These are phyloP conservation scores for Oligia latruncula DNA, from an alignment of 2,888 invertebrate genomes.

Conservation along the genomic window DNA sequence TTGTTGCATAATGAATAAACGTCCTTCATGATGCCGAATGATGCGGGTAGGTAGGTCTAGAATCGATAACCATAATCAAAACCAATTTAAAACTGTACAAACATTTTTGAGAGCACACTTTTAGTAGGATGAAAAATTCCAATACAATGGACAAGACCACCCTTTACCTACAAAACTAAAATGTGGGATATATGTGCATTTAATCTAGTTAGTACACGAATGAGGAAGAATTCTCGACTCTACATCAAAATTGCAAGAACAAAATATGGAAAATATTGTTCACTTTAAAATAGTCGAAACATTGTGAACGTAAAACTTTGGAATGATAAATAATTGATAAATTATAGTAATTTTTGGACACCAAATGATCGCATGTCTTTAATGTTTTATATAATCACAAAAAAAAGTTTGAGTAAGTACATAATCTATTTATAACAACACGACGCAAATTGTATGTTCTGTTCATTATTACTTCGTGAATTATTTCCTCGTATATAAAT, in stretches of 20 bases:
- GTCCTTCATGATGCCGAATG: too few species aligned
- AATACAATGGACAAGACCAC: neutral
- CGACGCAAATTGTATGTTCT: conserved; percentile 22
- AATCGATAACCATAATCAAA: neutral
- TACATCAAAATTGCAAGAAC: neutral
- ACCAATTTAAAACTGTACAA: neutral
- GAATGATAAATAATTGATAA: neutral
- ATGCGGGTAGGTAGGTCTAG: neutral
- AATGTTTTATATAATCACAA: neutral
- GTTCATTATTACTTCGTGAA: conserved; percentile 14
- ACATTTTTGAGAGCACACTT: neutral
- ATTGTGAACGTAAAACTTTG: neutral
- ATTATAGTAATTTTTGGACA: neutral
- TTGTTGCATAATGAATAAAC: conserved; percentile 3
- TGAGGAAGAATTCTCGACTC: neutral
- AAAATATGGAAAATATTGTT: neutral
- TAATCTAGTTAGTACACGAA: neutral
- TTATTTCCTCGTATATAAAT: conserved; percentile 34
- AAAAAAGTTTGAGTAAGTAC: conserved; percentile 8
- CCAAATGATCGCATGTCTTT: conserved; percentile 25
- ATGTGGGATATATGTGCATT: neutral
- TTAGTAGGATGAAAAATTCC: neutral
- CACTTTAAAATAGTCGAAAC: neutral
- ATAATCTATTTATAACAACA: conserved; percentile 31
- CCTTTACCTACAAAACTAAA: neutral